These are phyloP conservation scores for Pseudonaja textilis DNA, from an alignment of 2,113 vertebrate species.

Conservation along the genomic window DNA sequence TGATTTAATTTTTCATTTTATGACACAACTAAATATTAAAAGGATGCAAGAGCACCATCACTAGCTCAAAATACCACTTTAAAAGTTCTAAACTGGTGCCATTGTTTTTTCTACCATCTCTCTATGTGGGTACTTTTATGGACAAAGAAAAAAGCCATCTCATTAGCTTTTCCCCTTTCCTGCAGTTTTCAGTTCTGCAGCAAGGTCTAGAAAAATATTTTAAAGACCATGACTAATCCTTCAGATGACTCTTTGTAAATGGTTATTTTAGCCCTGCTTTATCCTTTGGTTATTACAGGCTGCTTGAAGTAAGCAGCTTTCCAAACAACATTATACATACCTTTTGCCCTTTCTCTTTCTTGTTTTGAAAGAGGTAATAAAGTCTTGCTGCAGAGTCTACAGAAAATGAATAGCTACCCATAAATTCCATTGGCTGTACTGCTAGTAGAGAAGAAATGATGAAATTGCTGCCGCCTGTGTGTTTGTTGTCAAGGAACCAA, in stretches of 20 bases:
- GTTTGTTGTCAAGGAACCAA: conserved; percentile 33
- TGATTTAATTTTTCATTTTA: conserved; percentile 28
- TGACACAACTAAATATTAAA: background rate
- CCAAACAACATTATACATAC: background rate
- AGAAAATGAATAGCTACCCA: conserved; percentile 34
- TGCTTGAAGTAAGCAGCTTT: conserved; percentile 9
- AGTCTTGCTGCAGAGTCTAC: conserved; percentile 21
- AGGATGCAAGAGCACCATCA: background rate
- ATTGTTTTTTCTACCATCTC: background rate
- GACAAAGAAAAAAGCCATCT: background rate
- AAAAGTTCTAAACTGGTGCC: background rate
- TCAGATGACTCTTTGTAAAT: conserved; percentile 30
- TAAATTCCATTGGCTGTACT: conserved; percentile 15
- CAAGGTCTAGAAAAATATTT: conserved; percentile 16
- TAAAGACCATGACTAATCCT: background rate
- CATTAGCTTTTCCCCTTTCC: conserved; percentile 5
- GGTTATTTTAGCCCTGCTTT: conserved; percentile 23
- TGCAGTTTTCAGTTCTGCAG: conserved; percentile 30
- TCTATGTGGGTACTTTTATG: background rate
- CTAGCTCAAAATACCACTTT: no score
- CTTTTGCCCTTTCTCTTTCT: conserved; percentile 9
- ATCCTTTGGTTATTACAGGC: conserved; percentile 33
- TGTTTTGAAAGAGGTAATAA: conserved; percentile 35
- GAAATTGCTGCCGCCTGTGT: conserved; percentile 33
- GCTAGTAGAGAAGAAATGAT: background rate